phyloP scores from a whole-genome alignment of 30 jellyfish, hydroid and myxozoan species.

The Aurelia aurita region DNA sequence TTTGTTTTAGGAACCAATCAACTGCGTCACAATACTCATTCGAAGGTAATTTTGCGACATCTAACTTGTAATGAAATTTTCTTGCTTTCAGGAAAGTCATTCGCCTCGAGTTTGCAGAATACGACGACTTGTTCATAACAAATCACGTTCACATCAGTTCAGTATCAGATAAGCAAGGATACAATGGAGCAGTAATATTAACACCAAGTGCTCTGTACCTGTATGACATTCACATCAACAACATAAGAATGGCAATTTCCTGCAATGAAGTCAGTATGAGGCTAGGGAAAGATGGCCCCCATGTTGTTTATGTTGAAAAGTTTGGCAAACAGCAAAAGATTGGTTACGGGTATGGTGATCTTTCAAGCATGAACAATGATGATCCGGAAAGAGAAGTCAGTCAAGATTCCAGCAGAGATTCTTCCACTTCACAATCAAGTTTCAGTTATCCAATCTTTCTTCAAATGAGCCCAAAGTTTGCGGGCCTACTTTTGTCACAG shows the following conservation, averaged over 20 bases:
- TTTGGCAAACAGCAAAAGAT: not conserved
- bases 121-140: constrained; percentile 43
- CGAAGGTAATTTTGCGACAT: too few species aligned
- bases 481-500: constrained; percentile 38
- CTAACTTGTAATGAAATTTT: too few species aligned
- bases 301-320: constrained; percentile 4
- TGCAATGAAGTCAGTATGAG: constrained; percentile 62
- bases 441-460: constrained; percentile 13
- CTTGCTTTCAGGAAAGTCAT: constrained; percentile 40
- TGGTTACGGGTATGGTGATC: constrained; percentile 13
- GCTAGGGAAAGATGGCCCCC: constrained; percentile 31
- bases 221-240: constrained; percentile 38
- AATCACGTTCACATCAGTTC: constrained; percentile 48
- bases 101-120: constrained; percentile 59
- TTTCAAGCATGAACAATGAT: not conserved
- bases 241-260: constrained; percentile 64
- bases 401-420: constrained; percentile 2
- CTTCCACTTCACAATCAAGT: constrained; percentile 4
- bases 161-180: constrained; percentile 35
- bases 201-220: constrained; percentile 61
- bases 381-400: not conserved
- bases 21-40: too few species aligned
- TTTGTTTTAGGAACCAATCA: too few species aligned
- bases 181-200: constrained; percentile 55
- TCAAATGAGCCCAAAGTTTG: constrained; percentile 50